Percentiles rank a stretch among this genome's conserved stretches.
Conservation (phyloP, 2,888 invertebrate species). For the Perdita meconis region DNA sequence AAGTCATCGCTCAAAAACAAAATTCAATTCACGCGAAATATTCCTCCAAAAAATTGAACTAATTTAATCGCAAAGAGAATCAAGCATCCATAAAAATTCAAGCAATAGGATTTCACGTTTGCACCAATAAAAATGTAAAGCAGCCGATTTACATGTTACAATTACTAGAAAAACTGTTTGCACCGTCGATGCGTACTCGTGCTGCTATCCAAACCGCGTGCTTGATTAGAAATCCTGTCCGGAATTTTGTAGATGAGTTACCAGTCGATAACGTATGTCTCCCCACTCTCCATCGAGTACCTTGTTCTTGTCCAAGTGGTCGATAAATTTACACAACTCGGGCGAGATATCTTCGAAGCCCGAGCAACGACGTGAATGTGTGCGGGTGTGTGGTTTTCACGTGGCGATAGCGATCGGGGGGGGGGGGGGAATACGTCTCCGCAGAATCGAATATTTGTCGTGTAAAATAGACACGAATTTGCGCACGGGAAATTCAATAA, state of each 20-base stretch:
- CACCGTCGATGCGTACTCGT: not conserved
- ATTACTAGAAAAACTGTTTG: not conserved
- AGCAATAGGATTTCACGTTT: not conserved
- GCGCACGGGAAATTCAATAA: constrained; percentile 36
- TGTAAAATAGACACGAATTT: constrained; percentile 53
- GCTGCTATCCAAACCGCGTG: constrained; percentile 21
- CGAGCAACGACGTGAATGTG: constrained; percentile 52
- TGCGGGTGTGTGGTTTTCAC: constrained; percentile 51
- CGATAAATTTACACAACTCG: constrained; percentile 62
- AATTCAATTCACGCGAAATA: constrained; percentile 8
- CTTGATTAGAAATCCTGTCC: constrained; percentile 42
- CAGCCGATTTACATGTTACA: not conserved
- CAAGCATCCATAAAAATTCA: not conserved
- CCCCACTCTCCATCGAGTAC: constrained; percentile 47
- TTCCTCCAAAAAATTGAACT: not conserved
- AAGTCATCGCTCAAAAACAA: not conserved
- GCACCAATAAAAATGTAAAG: too few species aligned
- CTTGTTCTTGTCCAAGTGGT: constrained; percentile 60
- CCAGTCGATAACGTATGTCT: constrained; percentile 12
- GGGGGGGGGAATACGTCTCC: constrained; percentile 50
- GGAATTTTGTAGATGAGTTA: constrained; percentile 47
- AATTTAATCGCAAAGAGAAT: not conserved
- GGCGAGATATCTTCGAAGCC: constrained; percentile 61
- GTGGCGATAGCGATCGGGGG: constrained; percentile 59
- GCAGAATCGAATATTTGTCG: constrained; percentile 55